Conservation (phyloP, 30 jellyfish, hydroid and myxozoan species). For the Pseudorhiza aurosa region DNA sequence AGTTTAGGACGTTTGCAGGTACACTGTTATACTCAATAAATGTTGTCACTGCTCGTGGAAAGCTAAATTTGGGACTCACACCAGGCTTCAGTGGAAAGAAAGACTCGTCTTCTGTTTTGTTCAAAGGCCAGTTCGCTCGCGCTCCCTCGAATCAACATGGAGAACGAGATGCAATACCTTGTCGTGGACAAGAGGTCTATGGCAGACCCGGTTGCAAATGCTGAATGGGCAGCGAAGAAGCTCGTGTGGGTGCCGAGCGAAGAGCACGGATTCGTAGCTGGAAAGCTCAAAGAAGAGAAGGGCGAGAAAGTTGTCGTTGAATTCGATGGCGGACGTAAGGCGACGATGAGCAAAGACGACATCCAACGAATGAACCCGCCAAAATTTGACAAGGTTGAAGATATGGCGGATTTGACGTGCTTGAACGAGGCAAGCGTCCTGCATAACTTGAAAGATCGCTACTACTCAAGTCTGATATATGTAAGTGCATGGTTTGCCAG, state of each 20-base stretch:
- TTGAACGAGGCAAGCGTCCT: constrained; percentile 99
- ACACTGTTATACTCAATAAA: no score
- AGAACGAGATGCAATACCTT: constrained; percentile 76
- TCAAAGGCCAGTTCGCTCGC: no score
- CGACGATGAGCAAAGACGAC: constrained; percentile 95
- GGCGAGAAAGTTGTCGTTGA: constrained; percentile 96
- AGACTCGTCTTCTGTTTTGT: no score
- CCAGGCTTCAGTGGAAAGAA: no score
- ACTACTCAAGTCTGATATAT: constrained; percentile 89
- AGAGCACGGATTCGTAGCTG: constrained; percentile 96
- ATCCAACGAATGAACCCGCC: constrained; percentile 99
- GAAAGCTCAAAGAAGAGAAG: constrained; percentile 96
- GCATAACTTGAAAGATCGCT: constrained; percentile 94
- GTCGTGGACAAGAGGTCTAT: constrained; percentile 83
- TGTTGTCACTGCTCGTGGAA: no score
- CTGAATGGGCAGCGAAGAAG: constrained; percentile 98
- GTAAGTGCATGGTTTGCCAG: no score
- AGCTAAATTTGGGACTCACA: no score
- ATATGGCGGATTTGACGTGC: constrained; percentile 99
- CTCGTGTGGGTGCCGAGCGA: constrained; percentile 99
- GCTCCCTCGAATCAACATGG: constrained; percentile 57
- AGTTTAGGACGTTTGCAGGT: background rate
- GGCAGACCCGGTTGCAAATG: constrained; percentile 99
- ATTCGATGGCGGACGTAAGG: constrained; percentile 94
- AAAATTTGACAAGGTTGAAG: constrained; percentile 97